A percentile compares a stretch with the other conserved stretches of the same genome.
These are phyloP conservation scores for Pitangus sulphuratus DNA, from an alignment of 2,797 vertebrate genomes.

Conservation along the genomic window DNA sequence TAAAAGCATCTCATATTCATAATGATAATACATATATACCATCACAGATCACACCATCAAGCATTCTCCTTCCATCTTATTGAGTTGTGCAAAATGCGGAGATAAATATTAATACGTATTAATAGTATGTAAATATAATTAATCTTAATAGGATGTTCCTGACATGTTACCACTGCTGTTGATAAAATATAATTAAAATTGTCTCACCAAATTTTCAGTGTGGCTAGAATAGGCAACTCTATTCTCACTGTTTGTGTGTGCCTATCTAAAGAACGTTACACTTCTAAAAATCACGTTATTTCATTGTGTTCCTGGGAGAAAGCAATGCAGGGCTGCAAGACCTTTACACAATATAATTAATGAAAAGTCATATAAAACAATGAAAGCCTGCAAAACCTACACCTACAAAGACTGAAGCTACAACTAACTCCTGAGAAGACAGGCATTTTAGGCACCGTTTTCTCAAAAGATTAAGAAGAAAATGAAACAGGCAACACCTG, in stretches of 20 bases:
- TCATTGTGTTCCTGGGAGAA: neutral
- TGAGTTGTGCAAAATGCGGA: neutral
- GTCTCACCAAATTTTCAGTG: neutral
- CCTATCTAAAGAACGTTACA: neutral
- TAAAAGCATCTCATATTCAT: constrained; percentile 51
- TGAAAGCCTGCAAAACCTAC: neutral
- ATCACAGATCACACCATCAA: constrained; percentile 10
- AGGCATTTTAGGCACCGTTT: neutral
- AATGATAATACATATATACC: constrained; percentile 45
- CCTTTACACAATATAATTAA: neutral
- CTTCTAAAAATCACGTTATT: neutral
- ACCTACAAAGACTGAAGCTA: neutral
- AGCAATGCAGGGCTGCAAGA: neutral
- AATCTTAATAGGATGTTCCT: constrained; percentile 31
- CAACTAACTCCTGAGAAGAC: neutral
- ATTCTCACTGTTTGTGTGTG: neutral
- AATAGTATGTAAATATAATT: constrained; percentile 48
- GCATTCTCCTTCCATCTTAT: neutral
- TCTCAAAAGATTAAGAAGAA: neutral
- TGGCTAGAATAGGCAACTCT: neutral
- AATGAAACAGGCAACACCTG: neutral
- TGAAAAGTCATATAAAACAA: neutral
- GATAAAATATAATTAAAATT: constrained; percentile 56
- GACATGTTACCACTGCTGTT: constrained; percentile 18
- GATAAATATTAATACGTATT: constrained; percentile 26